Evolutionary conservation across 2,797 vertebrate genomes (phyloP).

Genomic region (Intellagama lesueurii): DNA sequence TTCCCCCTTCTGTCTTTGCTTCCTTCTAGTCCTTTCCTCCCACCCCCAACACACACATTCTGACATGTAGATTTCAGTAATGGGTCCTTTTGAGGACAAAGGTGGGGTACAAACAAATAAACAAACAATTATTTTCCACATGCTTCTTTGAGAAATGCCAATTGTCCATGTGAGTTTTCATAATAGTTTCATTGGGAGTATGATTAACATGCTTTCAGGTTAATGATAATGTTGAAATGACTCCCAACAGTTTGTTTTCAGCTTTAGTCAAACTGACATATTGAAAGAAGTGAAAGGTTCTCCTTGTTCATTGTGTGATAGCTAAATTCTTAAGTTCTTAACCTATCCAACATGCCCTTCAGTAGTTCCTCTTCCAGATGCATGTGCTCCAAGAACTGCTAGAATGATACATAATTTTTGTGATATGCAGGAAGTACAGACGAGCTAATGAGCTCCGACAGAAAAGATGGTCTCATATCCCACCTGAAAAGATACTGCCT

Average conservation of each 20-base stretch:
- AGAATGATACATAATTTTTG: slow-evolving; percentile 21
- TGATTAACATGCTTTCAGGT: neutral
- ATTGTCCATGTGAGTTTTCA: neutral
- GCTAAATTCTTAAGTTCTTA: slow-evolving; percentile 9
- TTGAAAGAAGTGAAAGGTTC: slow-evolving; percentile 9
- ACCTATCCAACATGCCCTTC: neutral
- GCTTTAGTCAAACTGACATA: neutral
- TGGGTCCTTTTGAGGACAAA: neutral
- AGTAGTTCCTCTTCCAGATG: neutral
- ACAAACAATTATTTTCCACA: neutral
- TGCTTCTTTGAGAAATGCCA: neutral
- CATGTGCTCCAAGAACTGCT: slow-evolving; percentile 27
- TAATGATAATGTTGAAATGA: neutral
- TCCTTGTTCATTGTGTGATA: slow-evolving; percentile 26
- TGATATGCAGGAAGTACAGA: slow-evolving; percentile 86
- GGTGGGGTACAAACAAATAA: too few species aligned
- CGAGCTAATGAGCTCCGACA: slow-evolving; percentile 82
- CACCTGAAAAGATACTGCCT: slow-evolving; percentile 85
- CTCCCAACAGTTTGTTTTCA: neutral
- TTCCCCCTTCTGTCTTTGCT: neutral
- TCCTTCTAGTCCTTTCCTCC: neutral
- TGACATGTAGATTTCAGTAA: neutral
- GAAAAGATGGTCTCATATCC: slow-evolving; percentile 95
- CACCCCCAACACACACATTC: too few species aligned
- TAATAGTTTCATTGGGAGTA: neutral